Evolutionary conservation across 1,140 invertebrate species (phyloP).

Genomic region (Cotesia glomerata): DNA sequence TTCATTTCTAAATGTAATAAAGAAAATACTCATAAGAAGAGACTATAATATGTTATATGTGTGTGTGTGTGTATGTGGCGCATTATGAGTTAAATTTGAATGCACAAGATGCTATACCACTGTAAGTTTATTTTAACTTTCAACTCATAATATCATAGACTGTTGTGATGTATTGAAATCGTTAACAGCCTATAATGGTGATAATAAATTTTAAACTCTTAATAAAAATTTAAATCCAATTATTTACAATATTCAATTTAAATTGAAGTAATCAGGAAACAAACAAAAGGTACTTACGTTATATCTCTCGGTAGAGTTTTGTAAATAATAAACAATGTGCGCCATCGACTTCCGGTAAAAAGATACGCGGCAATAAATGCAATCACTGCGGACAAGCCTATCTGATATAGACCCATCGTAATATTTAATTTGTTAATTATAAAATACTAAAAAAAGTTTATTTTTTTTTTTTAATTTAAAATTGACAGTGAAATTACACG

Average conservation of each 20-base stretch:
- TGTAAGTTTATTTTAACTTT: background rate
- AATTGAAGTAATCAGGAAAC: background rate
- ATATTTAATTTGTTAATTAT: conserved; percentile 36
- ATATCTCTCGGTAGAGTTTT: conserved; percentile 59
- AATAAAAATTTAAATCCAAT: background rate
- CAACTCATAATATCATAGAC: conserved; percentile 10
- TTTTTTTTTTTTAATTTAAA: no score
- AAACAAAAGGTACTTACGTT: conserved; percentile 51
- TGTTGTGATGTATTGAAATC: conserved; percentile 15
- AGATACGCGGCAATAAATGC: conserved; percentile 48
- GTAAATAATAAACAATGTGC: conserved; percentile 49
- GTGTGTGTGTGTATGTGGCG: background rate
- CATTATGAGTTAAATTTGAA: background rate
- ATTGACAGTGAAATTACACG: background rate
- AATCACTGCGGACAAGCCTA: conserved; percentile 44
- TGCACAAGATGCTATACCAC: background rate
- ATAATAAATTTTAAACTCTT: background rate
- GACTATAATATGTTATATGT: no score
- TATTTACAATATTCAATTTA: background rate
- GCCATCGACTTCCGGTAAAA: conserved; percentile 50
- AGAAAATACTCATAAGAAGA: no score
- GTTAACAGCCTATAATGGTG: background rate
- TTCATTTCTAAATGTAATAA: no score
- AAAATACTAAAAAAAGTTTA: background rate
- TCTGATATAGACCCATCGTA: conserved; percentile 40